Evolutionary conservation across 2,888 invertebrate species (phyloP).

Genomic region (Drosophila subsilvestris): DNA sequence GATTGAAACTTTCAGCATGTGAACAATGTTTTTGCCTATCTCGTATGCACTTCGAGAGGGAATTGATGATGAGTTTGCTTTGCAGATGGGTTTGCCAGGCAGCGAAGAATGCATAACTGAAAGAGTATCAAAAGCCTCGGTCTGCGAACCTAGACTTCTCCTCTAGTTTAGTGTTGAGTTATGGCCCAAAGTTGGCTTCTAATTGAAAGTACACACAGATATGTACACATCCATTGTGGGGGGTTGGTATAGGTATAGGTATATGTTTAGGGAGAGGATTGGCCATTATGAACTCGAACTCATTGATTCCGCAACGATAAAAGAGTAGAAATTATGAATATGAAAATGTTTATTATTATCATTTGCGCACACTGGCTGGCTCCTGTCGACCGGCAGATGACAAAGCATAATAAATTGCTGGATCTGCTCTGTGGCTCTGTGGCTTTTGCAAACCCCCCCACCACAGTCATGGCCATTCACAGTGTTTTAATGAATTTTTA

Average conservation of each 20-base stretch:
- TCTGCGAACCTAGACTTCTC: too few relatives aligned
- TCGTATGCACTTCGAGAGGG: background rate
- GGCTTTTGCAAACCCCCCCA: conserved; percentile 18
- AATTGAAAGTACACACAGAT: conserved; percentile 76
- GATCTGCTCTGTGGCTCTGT: conserved; percentile 32
- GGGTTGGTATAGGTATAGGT: conserved; percentile 8
- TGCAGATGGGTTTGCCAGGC: background rate
- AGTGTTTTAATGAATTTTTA: conserved; percentile 78
- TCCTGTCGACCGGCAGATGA: conserved; percentile 68
- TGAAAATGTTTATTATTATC: conserved; percentile 78
- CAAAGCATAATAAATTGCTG: conserved; percentile 75
- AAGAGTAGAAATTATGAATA: conserved; percentile 66
- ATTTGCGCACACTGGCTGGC: conserved; percentile 65
- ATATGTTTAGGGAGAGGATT: background rate
- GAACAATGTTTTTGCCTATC: conserved; percentile 67
- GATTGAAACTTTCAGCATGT: conserved; percentile 65
- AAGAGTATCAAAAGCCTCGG: background rate
- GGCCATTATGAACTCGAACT: conserved; percentile 62
- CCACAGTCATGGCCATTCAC: conserved; percentile 20
- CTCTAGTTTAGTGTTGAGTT: conserved; percentile 70
- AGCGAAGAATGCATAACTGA: background rate
- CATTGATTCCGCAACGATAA: conserved; percentile 71
- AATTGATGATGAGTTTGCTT: background rate
- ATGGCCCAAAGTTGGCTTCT: conserved; percentile 77
- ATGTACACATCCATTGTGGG: background rate